Base-by-base conservation (phyloP, 2,888 invertebrate species). In the Lasioglossum zephyrum region DNA sequence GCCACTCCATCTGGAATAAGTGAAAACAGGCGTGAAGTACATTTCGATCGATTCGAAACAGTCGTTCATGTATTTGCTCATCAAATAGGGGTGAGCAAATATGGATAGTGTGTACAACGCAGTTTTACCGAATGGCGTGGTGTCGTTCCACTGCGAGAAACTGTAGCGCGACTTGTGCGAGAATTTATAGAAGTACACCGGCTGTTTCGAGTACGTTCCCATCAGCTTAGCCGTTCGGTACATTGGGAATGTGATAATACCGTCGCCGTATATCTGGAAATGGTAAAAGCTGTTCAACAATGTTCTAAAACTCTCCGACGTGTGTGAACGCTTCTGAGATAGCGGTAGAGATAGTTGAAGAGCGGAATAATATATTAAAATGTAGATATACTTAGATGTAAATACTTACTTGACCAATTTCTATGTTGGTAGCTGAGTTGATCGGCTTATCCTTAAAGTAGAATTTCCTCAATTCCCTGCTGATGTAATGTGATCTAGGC, bases 121-220 rank as follows among this genome's bases (percentile, higher is more conserved):
- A 13, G 18, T 31, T 31, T 93, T 92, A 95, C 96, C 96, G 53
- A 94, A 94, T 5, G 96, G 96, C 26, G 95, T 95, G n/a, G 96
- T 96, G 44, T 93, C 95, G 0, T 96, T 96, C 86, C 96, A 96
- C 85, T 96, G 95, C 47, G 95, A 95, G 88, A 96, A 96, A 90
- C 97, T 97, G 87, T 95, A 96, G 76, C 96, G 95, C 4, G 97
- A 97, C 90, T 96, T 95, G 91, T 96, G 97, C 8, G 96, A 95
- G 89, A 97, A 97, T 73, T 96, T 95, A 91, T 96, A 97, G 92
- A 97, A 96, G 93, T 96, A 97, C 4, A 97, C 96, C 16, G 96
- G 95, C 60, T 95, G 91, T 4, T 95, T 95, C 1, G 96, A 97
- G 47, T 96, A 95, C 11, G 96, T 95, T 0, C 96, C 96, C 31